A percentile compares a stretch with the other conserved stretches of the same genome.
Conservation (phyloP, 1,140 invertebrate genomes). For the Steinernema khuongi region DNA sequence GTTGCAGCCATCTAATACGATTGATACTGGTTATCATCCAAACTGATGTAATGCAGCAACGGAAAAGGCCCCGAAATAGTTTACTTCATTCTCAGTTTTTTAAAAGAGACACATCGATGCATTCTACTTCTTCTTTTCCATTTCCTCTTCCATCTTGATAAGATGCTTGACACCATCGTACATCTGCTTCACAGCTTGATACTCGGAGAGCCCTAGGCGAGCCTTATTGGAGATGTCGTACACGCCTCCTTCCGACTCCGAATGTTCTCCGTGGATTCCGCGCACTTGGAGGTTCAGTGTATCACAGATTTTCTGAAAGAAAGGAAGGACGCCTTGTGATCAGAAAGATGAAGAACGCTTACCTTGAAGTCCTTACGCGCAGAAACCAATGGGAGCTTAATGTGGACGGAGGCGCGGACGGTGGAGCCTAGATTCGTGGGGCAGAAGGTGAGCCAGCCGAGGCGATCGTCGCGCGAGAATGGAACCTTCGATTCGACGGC, state of each 20-base stretch:
- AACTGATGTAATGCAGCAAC: too few relatives aligned
- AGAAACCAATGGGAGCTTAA: slow-evolving; percentile 86
- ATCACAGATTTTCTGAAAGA: slow-evolving; percentile 69
- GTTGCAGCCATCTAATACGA: too few relatives aligned
- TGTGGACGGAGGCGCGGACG: slow-evolving; percentile 93
- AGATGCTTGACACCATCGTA: slow-evolving; percentile 74
- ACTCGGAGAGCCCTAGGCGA: slow-evolving; percentile 70
- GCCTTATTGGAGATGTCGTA: slow-evolving; percentile 83
- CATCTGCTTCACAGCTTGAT: slow-evolving; percentile 68
- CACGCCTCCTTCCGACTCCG: slow-evolving; percentile 59
- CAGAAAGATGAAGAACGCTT: neutral
- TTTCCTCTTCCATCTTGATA: slow-evolving; percentile 75
- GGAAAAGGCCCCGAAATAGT: too few relatives aligned
- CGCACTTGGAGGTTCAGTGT: slow-evolving; percentile 78
- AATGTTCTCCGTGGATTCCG: slow-evolving; percentile 59
- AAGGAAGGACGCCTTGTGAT: neutral
- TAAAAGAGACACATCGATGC: too few relatives aligned
- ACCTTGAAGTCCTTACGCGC: slow-evolving; percentile 77
- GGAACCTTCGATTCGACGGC: slow-evolving; percentile 80
- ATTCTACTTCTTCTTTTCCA: neutral
- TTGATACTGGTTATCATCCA: too few relatives aligned
- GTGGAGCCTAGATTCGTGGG: slow-evolving; percentile 77
- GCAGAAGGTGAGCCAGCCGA: too few relatives aligned
- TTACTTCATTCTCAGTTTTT: too few relatives aligned
- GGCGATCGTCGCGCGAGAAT: slow-evolving; percentile 80